phyloP scores from a whole-genome alignment of 30 jellyfish, hydroid and myxozoan genomes.

The Hydractinia echinata region DNA sequence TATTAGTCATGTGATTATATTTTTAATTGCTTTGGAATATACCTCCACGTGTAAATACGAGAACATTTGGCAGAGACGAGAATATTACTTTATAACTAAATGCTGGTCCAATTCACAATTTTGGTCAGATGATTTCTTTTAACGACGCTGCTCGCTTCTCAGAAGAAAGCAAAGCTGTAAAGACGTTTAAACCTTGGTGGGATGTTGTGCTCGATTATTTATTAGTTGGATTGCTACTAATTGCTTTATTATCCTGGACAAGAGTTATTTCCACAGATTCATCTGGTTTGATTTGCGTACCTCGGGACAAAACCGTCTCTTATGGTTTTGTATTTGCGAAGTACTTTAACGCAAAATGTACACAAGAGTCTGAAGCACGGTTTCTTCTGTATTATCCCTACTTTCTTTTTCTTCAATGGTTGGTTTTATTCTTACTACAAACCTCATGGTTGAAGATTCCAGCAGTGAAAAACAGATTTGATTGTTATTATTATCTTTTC shows the following conservation, averaged over 20 bases:
- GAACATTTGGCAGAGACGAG: too few relatives aligned
- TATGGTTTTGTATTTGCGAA: slow-evolving; percentile 1
- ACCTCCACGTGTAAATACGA: too few relatives aligned
- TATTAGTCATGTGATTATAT: too few relatives aligned
- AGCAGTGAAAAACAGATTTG: neutral
- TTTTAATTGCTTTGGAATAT: too few relatives aligned
- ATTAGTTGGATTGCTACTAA: neutral
- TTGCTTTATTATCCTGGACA: slow-evolving; percentile 1
- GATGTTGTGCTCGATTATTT: slow-evolving; percentile 1
- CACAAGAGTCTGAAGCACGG: neutral
- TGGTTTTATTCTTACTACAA: neutral
- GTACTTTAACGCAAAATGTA: neutral
- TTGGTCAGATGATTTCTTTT: neutral
- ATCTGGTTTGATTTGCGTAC: slow-evolving; percentile 7
- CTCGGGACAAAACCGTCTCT: neutral
- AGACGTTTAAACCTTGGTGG: slow-evolving; percentile 11
- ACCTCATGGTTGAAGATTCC: neutral
- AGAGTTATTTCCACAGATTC: slow-evolving; percentile 3
- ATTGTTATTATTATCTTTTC: neutral
- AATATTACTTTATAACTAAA: too few relatives aligned
- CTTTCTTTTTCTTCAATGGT: neutral
- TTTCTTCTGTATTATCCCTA: neutral
- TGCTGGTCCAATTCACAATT: too few relatives aligned
- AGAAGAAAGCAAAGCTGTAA: neutral
- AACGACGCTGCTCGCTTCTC: neutral